Evolutionary conservation across 2,797 vertebrate species (phyloP).

Genomic region (Peromyscus nudipes): DNA sequence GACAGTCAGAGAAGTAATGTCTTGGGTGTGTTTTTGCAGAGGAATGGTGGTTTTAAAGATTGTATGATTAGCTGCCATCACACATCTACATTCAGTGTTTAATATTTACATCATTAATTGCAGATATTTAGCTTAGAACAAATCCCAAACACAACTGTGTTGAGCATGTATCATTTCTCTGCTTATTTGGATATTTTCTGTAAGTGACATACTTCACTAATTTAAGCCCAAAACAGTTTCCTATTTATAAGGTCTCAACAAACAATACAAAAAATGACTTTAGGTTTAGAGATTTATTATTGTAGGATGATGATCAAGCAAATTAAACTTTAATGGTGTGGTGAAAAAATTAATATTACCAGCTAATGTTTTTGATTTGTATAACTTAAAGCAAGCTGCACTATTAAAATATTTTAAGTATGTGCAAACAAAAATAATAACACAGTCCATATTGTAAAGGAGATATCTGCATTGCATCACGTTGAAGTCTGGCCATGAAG

Average conservation of each 20-base stretch:
- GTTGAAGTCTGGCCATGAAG: background rate
- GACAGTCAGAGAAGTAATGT: background rate
- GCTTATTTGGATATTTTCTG: slow-evolving; percentile 24
- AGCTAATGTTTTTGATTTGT: slow-evolving; percentile 61
- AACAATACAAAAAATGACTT: background rate
- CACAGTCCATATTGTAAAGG: background rate
- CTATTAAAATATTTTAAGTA: slow-evolving; percentile 37
- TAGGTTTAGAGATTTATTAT: slow-evolving; percentile 44
- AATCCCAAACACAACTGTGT: background rate
- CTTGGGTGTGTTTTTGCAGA: background rate
- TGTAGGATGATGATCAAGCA: slow-evolving; percentile 51
- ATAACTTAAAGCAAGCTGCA: slow-evolving; percentile 64
- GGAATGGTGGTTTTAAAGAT: background rate
- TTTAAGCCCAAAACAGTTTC: slow-evolving; percentile 20
- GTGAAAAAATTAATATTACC: slow-evolving; percentile 46
- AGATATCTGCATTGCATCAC: background rate
- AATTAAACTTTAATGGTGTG: slow-evolving; percentile 25
- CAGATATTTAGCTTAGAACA: background rate
- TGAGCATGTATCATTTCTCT: background rate
- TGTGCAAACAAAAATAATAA: background rate
- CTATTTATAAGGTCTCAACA: slow-evolving; percentile 47
- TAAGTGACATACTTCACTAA: slow-evolving; percentile 38
- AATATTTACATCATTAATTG: slow-evolving; percentile 13
- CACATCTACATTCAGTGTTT: background rate
- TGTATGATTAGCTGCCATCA: background rate